phyloP scores from a whole-genome alignment of 2,888 invertebrate species.

The Dryocosmus kuriphilus region DNA sequence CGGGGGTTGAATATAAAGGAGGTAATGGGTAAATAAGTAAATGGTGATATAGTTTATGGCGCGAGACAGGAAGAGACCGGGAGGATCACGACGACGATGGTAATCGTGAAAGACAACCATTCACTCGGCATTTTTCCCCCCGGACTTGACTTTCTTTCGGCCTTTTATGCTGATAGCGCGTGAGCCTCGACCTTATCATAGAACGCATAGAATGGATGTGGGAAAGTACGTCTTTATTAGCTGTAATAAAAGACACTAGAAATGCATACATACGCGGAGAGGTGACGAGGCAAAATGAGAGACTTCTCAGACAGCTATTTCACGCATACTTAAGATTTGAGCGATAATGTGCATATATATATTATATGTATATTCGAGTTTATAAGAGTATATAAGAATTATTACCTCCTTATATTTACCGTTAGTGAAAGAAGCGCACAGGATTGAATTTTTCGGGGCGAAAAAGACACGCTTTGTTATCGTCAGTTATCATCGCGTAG shows the following conservation, averaged over 20 bases:
- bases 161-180: conserved; percentile 43
- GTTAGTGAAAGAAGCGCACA: conserved; percentile 36
- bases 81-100: conserved; percentile 60
- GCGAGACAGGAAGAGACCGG: conserved; percentile 57
- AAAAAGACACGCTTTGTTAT: conserved; percentile 39
- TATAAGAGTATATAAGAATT: conserved; percentile 17
- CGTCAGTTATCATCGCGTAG: conserved; percentile 18
- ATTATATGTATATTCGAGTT: too few species aligned
- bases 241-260: conserved; percentile 25
- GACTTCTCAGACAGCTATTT: conserved; percentile 25
- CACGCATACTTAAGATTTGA: conserved; percentile 34
- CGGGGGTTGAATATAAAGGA: conserved; percentile 63
- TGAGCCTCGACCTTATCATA: conserved; percentile 44
- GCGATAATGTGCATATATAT: conserved; percentile 3
- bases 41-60: conserved; percentile 58
- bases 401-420: conserved; percentile 30
- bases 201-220: conserved; percentile 27
- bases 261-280: conserved; percentile 18
- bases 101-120: conserved; percentile 62
- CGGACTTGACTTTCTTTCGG: conserved; percentile 49
- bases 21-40: conserved; percentile 60
- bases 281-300: conserved; percentile 36
- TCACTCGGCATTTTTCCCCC: conserved; percentile 48
- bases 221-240: conserved; percentile 35
- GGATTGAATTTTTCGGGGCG: conserved; percentile 35